A percentile compares a stretch with the other conserved stretches of the same genome.
These are phyloP conservation scores for Champsocephalus esox DNA, from an alignment of 2,797 vertebrate species.

Conservation along the genomic window DNA sequence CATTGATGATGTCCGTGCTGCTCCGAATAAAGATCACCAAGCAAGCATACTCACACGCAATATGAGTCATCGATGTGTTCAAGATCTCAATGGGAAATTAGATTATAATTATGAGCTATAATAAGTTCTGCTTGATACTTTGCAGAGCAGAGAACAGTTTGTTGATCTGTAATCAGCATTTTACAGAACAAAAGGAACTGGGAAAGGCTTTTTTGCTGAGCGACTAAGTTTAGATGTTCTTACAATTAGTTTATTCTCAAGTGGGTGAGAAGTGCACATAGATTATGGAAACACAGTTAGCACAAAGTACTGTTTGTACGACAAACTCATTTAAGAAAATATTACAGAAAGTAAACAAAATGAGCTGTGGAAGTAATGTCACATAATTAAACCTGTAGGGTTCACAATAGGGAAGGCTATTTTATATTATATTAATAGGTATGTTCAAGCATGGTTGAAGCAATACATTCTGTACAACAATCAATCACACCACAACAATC, in stretches of 20 bases:
- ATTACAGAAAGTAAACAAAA: conserved; percentile 33
- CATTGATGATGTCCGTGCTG: conserved; percentile 29
- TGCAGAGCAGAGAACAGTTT: conserved; percentile 37
- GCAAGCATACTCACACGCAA: conserved; percentile 21
- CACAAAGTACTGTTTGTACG: conserved; percentile 22
- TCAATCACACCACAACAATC: conserved; percentile 49
- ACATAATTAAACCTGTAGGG: background rate
- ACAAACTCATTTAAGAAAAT: conserved; percentile 41
- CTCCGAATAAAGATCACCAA: conserved; percentile 35
- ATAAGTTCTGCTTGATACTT: conserved; percentile 27
- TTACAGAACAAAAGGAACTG: conserved; percentile 49
- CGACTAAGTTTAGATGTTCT: conserved; percentile 54
- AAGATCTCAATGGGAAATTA: conserved; percentile 38
- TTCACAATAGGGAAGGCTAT: conserved; percentile 3
- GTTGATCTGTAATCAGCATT: conserved; percentile 55
- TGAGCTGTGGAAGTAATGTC: conserved; percentile 12
- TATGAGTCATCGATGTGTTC: conserved; percentile 32
- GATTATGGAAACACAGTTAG: conserved; percentile 22
- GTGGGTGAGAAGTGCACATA: conserved; percentile 25
- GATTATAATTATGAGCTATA: conserved; percentile 26
- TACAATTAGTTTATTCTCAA: conserved; percentile 54
- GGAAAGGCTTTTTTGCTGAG: conserved; percentile 37
- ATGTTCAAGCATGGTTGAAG: conserved; percentile 16
- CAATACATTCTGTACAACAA: conserved; percentile 40
- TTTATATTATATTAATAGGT: conserved; percentile 1